These are phyloP conservation scores for Coregonus ussuriensis DNA, from an alignment of 2,797 vertebrate species.

Conservation along the genomic window DNA sequence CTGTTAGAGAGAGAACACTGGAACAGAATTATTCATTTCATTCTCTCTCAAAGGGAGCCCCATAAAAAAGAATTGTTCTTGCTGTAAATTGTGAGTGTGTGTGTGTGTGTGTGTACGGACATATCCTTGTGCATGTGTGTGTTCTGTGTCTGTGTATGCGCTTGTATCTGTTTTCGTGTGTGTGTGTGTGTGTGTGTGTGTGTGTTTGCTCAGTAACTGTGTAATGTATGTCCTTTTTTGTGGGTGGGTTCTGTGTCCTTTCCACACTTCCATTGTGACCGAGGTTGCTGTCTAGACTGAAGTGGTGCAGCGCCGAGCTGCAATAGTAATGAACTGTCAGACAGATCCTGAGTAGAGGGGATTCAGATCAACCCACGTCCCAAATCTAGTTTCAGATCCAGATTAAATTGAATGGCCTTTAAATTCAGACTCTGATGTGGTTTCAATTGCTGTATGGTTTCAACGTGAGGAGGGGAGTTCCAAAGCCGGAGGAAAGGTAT, in stretches of 20 bases:
- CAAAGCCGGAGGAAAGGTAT: background rate
- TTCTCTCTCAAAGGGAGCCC: background rate
- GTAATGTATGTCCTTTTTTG: background rate
- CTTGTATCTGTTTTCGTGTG: too few species aligned
- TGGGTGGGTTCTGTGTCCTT: background rate
- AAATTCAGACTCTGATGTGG: background rate
- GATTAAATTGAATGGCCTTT: slow-evolving; percentile 25
- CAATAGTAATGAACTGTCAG: slow-evolving; percentile 57
- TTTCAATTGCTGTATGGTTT: background rate
- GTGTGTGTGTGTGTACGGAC: background rate
- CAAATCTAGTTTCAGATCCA: slow-evolving; percentile 20
- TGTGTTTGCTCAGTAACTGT: background rate
- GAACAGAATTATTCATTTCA: background rate
- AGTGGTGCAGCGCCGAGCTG: slow-evolving; percentile 33
- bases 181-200: background rate
- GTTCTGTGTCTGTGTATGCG: background rate
- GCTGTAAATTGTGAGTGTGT: background rate
- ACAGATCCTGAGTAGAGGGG: slow-evolving; percentile 31
- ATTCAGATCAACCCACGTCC: slow-evolving; percentile 39
- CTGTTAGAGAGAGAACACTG: background rate
- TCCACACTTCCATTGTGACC: slow-evolving; percentile 25
- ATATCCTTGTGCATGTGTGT: background rate
- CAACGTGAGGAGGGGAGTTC: background rate
- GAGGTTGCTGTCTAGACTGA: slow-evolving; percentile 63
- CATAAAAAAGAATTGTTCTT: background rate